Conservation (phyloP, 2,113 vertebrate species). For the Sapayoa aenigma region DNA sequence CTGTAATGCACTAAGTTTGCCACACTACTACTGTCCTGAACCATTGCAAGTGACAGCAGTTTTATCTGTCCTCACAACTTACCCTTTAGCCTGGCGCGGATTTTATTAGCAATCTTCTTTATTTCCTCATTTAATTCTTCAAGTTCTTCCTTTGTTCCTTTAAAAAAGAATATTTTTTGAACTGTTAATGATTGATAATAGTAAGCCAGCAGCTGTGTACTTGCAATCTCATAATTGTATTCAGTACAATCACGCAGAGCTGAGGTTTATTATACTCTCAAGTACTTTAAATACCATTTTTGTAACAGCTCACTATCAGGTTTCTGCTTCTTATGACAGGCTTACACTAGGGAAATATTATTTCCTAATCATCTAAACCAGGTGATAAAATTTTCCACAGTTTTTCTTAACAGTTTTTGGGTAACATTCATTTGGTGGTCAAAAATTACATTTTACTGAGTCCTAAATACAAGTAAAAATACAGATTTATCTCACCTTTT, state of each 20-base stretch:
- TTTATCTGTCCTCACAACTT: constrained; percentile 33
- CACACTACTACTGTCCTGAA: neutral
- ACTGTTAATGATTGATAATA: neutral
- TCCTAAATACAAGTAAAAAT: neutral
- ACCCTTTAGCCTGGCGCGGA: constrained; percentile 86
- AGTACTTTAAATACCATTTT: neutral
- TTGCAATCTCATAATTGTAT: neutral
- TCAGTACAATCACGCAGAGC: neutral
- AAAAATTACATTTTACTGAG: neutral
- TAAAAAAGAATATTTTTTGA: neutral
- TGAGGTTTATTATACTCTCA: neutral
- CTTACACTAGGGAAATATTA: neutral
- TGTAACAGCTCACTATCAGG: neutral
- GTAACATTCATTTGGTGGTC: neutral
- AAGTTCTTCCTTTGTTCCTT: constrained; percentile 91
- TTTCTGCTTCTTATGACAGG: neutral
- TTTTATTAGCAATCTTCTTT: constrained; percentile 87
- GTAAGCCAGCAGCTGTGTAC: neutral
- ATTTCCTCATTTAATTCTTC: constrained; percentile 88
- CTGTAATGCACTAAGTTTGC: neutral
- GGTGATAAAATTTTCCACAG: neutral
- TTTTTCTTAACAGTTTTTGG: neutral
- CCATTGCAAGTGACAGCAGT: neutral
- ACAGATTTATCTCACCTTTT: neutral
- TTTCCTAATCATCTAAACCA: neutral